Evolutionary conservation across 2,113 vertebrate genomes (phyloP).

Genomic region (Oceanites oceanicus): DNA sequence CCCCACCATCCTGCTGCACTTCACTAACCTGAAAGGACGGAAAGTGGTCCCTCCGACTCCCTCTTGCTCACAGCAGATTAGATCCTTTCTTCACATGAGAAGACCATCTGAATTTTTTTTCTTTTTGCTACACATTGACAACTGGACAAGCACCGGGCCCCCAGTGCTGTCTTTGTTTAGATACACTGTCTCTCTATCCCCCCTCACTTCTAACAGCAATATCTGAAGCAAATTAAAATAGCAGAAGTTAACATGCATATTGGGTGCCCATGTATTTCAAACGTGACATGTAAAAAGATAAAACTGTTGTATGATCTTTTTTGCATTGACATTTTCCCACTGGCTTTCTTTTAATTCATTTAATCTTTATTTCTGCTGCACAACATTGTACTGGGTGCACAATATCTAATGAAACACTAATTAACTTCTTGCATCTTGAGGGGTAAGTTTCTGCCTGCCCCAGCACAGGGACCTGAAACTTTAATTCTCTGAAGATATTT

Average conservation of each 20-base stretch:
- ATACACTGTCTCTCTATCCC: background rate
- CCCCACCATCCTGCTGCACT: background rate
- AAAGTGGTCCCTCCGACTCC: background rate
- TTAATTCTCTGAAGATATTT: constrained; percentile 60
- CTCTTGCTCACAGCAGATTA: background rate
- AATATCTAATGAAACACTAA: constrained; percentile 29
- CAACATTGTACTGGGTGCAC: background rate
- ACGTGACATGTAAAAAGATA: background rate
- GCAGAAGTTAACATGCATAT: background rate
- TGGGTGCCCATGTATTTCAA: background rate
- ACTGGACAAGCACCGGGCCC: background rate
- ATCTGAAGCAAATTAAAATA: background rate
- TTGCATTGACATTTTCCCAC: background rate
- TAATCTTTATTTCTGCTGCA: constrained; percentile 12
- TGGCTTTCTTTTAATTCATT: background rate
- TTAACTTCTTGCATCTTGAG: constrained; percentile 25
- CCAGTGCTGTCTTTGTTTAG: background rate
- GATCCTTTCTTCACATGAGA: background rate
- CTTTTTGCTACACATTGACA: background rate
- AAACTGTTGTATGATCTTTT: background rate
- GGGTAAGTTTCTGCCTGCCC: background rate
- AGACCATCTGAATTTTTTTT: background rate
- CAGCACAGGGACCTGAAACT: background rate
- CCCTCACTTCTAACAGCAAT: background rate
- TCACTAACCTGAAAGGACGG: background rate